Evolutionary conservation across 2,797 vertebrate genomes (phyloP).

Genomic region (Pampus argenteus): DNA sequence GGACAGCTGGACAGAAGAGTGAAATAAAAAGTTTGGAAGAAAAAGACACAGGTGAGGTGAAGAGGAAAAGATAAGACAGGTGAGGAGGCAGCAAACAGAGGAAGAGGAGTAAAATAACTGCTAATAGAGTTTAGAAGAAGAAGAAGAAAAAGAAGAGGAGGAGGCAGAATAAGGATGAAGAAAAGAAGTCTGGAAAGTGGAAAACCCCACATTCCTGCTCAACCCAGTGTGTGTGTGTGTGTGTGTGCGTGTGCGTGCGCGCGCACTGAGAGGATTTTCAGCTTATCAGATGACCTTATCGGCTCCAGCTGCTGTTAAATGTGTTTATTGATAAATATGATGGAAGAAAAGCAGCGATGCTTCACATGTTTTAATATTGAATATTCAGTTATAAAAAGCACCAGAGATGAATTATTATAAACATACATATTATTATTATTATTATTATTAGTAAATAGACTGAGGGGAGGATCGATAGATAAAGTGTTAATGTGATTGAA

Average conservation of each 20-base stretch:
- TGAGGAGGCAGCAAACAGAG: constrained; percentile 10
- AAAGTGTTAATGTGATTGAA: not conserved
- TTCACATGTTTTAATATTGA: no score
- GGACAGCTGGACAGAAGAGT: not conserved
- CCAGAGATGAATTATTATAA: no score
- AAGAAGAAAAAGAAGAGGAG: not conserved
- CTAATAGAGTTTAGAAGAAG: not conserved
- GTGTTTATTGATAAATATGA: not conserved
- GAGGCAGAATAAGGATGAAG: not conserved
- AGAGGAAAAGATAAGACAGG: no score
- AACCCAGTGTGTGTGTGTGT: not conserved
- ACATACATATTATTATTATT: not conserved
- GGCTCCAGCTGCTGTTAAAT: constrained; percentile 15
- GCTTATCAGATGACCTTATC: constrained; percentile 76
- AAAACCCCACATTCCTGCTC: constrained; percentile 5
- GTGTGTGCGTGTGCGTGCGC: constrained; percentile 1
- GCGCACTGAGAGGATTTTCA: constrained; percentile 69
- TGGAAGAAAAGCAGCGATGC: no score
- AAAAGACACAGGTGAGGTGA: no score
- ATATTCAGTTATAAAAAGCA: no score
- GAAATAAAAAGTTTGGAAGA: not conserved
- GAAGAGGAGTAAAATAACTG: not conserved
- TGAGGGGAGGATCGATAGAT: accelerated
- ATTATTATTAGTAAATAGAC: accelerated
- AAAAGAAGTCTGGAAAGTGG: not conserved